Evolutionary conservation across 2,797 vertebrate genomes (phyloP).

Genomic region (Margarornis squamiger): DNA sequence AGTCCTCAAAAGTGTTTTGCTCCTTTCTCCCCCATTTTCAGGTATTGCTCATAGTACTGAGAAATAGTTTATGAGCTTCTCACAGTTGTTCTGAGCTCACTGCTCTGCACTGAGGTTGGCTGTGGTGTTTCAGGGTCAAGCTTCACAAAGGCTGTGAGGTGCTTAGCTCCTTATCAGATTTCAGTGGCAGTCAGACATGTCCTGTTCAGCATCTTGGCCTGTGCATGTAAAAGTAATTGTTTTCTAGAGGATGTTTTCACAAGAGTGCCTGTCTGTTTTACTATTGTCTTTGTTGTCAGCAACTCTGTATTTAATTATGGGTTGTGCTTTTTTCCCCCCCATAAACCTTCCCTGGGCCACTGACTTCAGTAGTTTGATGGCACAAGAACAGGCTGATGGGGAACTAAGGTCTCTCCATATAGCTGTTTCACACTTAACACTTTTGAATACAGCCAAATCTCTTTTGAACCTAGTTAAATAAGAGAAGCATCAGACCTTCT

Average conservation of each 20-base stretch:
- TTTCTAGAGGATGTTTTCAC: conserved; percentile 5
- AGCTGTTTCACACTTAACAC: not conserved
- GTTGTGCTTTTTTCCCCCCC: not conserved
- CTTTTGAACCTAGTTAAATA: not conserved
- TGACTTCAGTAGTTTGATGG: not conserved
- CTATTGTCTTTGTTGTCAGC: not conserved
- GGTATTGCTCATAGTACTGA: not conserved
- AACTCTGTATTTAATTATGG: conserved; percentile 8
- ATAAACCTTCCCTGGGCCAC: not conserved
- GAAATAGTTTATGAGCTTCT: not conserved
- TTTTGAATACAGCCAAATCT: not conserved
- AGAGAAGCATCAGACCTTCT: not conserved
- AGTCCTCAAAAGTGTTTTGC: not conserved
- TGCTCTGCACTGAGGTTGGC: not conserved
- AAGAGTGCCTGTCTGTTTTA: not conserved
- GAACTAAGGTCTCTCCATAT: not conserved
- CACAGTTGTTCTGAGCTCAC: not conserved
- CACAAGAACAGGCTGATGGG: not conserved
- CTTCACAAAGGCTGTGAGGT: not conserved
- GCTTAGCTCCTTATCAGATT: conserved; percentile 17
- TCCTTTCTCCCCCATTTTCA: not conserved
- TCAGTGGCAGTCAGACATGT: not conserved
- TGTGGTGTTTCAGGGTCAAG: not conserved
- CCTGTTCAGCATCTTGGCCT: not conserved
- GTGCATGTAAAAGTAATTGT: not conserved